A percentile compares a stretch with the other conserved stretches of the same genome.
phyloP scores from a whole-genome alignment of 2,888 invertebrate species.

The Chrysolina americana region DNA sequence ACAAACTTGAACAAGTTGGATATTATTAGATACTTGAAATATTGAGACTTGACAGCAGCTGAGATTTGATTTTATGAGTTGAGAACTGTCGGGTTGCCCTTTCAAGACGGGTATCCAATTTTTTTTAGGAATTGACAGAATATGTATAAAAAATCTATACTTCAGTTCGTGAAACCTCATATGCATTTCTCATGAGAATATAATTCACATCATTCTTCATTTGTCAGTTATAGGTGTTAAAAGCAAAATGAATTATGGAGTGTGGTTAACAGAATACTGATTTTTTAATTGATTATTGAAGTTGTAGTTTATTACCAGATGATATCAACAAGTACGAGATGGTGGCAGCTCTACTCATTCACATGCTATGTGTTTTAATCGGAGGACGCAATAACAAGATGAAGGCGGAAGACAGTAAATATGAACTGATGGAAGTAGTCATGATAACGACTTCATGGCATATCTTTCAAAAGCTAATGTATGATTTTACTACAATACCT shows the following conservation, averaged over 20 bases:
- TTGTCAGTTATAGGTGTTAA: not conserved
- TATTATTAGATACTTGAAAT: no score
- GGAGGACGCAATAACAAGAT: constrained; percentile 9
- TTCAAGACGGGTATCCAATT: not conserved
- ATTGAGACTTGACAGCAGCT: not conserved
- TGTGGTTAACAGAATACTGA: constrained; percentile 42
- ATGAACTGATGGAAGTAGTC: constrained; percentile 28
- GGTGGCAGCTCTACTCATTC: constrained; percentile 11
- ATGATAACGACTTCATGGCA: constrained; percentile 30
- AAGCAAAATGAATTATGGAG: constrained; percentile 32
- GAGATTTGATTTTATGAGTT: not conserved
- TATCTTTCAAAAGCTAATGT: constrained; percentile 23
- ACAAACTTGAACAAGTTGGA: no score
- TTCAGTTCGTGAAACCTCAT: constrained; percentile 8
- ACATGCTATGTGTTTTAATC: constrained; percentile 4
- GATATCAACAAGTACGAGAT: constrained; percentile 11
- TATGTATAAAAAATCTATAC: not conserved
- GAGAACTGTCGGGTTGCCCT: not conserved
- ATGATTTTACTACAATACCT: constrained; percentile 13
- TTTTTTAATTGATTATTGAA: constrained; percentile 37
- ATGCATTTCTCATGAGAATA: not conserved
- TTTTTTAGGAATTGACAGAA: no score
- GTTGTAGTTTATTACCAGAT: constrained; percentile 37
- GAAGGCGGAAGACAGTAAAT: constrained; percentile 9
- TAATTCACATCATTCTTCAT: not conserved